These are phyloP conservation scores for Anguilla anguilla DNA, from an alignment of 2,797 vertebrate genomes.

Conservation along the genomic window DNA sequence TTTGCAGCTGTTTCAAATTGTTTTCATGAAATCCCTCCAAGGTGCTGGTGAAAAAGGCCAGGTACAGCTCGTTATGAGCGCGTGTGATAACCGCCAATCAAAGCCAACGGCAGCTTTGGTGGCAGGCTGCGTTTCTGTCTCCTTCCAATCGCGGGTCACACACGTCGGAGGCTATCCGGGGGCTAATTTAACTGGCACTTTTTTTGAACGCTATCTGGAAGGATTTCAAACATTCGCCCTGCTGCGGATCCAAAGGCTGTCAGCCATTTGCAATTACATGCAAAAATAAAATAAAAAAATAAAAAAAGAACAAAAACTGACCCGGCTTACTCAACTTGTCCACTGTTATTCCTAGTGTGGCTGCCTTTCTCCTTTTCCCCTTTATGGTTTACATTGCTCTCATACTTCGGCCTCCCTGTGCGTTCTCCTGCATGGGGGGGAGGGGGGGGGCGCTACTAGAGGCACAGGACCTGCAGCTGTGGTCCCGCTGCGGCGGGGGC, in stretches of 20 bases:
- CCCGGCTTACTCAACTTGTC: slow-evolving; percentile 48
- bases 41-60: slow-evolving; percentile 18
- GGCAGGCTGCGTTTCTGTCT: background rate
- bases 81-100: slow-evolving; percentile 31
- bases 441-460: background rate
- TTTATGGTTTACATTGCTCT: slow-evolving; percentile 70
- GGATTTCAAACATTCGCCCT: slow-evolving; percentile 61
- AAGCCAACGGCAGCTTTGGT: background rate
- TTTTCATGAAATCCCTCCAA: slow-evolving; percentile 33
- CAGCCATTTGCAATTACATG: slow-evolving; percentile 36
- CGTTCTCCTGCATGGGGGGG: slow-evolving; percentile 17
- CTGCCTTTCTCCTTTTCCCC: slow-evolving; percentile 57
- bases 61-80: slow-evolving; percentile 28
- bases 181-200: slow-evolving; percentile 6
- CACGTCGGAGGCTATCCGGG: slow-evolving; percentile 42
- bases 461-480: no score
- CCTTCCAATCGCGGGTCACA: slow-evolving; percentile 9
- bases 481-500: slow-evolving; percentile 55
- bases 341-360: slow-evolving; percentile 52
- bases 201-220: slow-evolving; percentile 24
- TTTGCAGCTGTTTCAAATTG: slow-evolving; percentile 39
- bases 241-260: slow-evolving; percentile 48
- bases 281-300: no score
- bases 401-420: slow-evolving; percentile 64
- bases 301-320: background rate